Evolutionary conservation across 1,140 invertebrate species (phyloP).

Genomic region (Zeugodacus cucurbitae): DNA sequence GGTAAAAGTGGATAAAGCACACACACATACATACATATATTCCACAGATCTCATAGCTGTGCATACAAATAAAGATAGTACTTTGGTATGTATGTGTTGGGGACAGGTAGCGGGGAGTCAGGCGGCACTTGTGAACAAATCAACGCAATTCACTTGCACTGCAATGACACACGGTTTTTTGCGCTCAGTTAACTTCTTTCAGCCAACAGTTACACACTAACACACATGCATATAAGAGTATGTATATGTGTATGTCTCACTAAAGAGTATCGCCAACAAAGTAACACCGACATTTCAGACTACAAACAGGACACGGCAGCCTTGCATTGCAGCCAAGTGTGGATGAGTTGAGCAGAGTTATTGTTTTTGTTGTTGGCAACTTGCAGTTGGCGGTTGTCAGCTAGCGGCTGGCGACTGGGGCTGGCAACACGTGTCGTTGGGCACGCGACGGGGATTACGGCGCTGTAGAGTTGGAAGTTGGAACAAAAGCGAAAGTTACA

Average conservation of each 20-base stretch:
- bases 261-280: neutral
- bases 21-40: neutral
- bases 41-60: neutral
- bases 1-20: neutral
- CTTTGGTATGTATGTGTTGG: no score
- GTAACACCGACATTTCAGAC: neutral
- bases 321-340: neutral
- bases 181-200: constrained; percentile 15
- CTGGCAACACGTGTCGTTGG: constrained; percentile 23
- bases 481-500: constrained; percentile 33
- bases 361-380: neutral
- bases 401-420: neutral
- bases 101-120: neutral
- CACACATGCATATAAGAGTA: no score
- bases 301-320: constrained; percentile 7
- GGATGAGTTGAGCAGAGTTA: neutral
- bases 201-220: neutral
- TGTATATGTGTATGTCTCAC: neutral
- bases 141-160: constrained; percentile 38
- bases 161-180: neutral
- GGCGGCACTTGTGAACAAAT: neutral
- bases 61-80: neutral
- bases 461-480: neutral
- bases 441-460: constrained; percentile 15
- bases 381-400: neutral